These are phyloP conservation scores for Prionchulus punctatus DNA, from an alignment of 2,888 invertebrate genomes.

Conservation along the genomic window DNA sequence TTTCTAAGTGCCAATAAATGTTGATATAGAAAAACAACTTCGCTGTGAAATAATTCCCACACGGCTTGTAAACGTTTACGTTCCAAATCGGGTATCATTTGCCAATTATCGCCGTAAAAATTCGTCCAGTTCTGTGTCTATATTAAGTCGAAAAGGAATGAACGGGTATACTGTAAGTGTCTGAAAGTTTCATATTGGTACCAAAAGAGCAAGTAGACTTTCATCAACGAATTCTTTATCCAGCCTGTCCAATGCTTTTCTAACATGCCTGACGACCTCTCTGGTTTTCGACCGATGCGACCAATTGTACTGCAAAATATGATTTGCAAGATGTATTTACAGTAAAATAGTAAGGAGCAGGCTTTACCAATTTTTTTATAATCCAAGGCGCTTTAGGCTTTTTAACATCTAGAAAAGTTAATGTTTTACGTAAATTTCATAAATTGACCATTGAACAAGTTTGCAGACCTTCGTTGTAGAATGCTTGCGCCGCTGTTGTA, in stretches of 20 bases:
- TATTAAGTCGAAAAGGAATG: background rate
- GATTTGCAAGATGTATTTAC: too few relatives aligned
- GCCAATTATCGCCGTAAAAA: background rate
- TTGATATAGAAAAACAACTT: slow-evolving; percentile 45
- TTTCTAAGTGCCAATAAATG: slow-evolving; percentile 48
- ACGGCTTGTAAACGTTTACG: slow-evolving; percentile 41
- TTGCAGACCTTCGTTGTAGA: slow-evolving; percentile 25
- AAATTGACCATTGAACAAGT: background rate
- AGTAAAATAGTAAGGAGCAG: too few relatives aligned
- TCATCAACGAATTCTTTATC: slow-evolving; percentile 27
- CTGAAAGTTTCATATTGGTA: background rate
- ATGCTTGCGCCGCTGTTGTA: slow-evolving; percentile 29
- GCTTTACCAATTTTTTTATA: slow-evolving; percentile 22
- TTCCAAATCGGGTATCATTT: slow-evolving; percentile 16
- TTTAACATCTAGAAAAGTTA: slow-evolving; percentile 14
- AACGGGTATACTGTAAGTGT: background rate
- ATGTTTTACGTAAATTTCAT: background rate
- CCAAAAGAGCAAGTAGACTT: slow-evolving; percentile 23
- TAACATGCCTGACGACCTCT: slow-evolving; percentile 29
- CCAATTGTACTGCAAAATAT: slow-evolving; percentile 41
- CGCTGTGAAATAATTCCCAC: slow-evolving; percentile 48
- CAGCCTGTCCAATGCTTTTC: slow-evolving; percentile 22
- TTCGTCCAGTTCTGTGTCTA: background rate
- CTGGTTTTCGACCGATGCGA: slow-evolving; percentile 36
- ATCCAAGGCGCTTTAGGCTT: slow-evolving; percentile 29